Base-by-base conservation (phyloP, 1,140 invertebrate species). In the Catajapyx aquilonaris region DNA sequence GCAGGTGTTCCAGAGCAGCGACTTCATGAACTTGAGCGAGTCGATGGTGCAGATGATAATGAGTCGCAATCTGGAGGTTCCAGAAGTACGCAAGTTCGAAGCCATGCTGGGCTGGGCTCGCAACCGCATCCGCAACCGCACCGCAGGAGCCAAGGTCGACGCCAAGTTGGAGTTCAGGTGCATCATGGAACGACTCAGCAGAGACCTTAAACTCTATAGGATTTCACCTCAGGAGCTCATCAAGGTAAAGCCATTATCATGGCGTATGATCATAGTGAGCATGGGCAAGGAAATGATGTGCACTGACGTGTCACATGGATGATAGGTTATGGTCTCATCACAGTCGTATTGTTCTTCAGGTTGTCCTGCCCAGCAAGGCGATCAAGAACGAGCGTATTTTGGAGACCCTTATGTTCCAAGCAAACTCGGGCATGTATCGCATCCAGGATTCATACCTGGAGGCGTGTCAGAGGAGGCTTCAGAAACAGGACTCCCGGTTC, bases 21-120 rank as follows among this genome's bases (percentile, higher is more conserved):
- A 90, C 48, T 93, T 87, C 49, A 59, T 88, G 1, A 76, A 74
- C 23, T 65, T 91, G 2, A 88, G 83, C 38, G 86, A 91, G 51
- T 88, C 83, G 0, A 87, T 91, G 83, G 83, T 93, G 1, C 81
- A 85, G 53, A 84, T 84, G 78, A 86, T 91, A 40, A 86, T 93
- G 79, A 80, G 74, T 52, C 68, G 70, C 42, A 76, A 80, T 49
- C 62, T 88, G 31, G 78, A 85, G 48, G 74, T 87, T 11, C 70
- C 77, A 0, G 87, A 93, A 56, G 76, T 90, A n/a, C 66, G 72
- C 11, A 93, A 91, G 56, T 93, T 93, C 51, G 81, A 91, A 59
- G 81, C 81, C 0, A 93, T 93, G 84, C 62, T 88, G 7, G 68
- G 65, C 17, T 93, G 86, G 86, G 78, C 85, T 2, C 69, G 72